Percentiles rank a stretch among this genome's conserved stretches.
Conservation (phyloP, 1,140 invertebrate species). For the Achatina immaculata region DNA sequence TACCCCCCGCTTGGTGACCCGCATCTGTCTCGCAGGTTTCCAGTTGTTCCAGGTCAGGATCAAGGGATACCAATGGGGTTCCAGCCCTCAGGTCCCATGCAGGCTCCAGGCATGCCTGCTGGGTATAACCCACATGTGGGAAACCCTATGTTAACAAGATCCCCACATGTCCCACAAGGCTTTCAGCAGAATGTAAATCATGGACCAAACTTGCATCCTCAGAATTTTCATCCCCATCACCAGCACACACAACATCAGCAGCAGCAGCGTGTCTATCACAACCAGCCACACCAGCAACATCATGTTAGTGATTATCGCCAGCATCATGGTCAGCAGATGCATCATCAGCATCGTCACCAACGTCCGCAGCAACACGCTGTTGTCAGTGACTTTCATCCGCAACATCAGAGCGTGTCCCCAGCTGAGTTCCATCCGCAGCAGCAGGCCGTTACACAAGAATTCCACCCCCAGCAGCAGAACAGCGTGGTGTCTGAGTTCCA, state of each 20-base stretch:
- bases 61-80: conserved; percentile 12
- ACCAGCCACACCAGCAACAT: conserved; percentile 14
- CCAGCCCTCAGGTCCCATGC: conserved; percentile 25
- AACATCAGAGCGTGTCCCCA: neutral
- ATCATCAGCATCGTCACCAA: conserved; percentile 12
- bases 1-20: conserved; percentile 33
- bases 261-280: neutral
- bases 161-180: conserved; percentile 22
- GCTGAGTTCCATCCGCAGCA: conserved; percentile 30
- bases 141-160: conserved; percentile 8
- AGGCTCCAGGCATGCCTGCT: conserved; percentile 18
- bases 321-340: neutral
- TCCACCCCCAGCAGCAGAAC: conserved; percentile 26
- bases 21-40: conserved; percentile 20
- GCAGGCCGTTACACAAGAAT: conserved; percentile 4
- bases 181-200: conserved; percentile 19
- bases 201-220: neutral
- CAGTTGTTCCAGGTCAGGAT: conserved; percentile 19
- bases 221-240: conserved; percentile 24
- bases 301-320: neutral
- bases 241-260: conserved; percentile 1
- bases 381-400: conserved; percentile 21
- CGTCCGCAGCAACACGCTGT: conserved; percentile 5
- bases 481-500: conserved; percentile 17
- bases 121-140: conserved; percentile 28